These are phyloP conservation scores for Strix uralensis DNA, from an alignment of 2,113 vertebrate species.

Conservation along the genomic window DNA sequence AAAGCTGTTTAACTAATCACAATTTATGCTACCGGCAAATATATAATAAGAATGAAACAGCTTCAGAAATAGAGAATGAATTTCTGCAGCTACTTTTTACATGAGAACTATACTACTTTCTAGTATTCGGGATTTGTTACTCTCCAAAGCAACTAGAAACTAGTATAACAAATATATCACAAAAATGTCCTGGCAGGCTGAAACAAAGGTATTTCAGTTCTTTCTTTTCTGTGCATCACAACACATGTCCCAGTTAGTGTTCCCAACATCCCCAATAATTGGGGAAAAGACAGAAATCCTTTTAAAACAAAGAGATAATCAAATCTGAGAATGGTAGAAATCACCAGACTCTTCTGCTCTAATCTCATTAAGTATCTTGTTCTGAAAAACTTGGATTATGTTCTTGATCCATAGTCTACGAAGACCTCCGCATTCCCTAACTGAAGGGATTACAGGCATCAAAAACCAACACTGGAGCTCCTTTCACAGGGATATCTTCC, in stretches of 20 bases:
- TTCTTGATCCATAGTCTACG: background rate
- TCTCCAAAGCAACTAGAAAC: background rate
- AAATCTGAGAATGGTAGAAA: background rate
- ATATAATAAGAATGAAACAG: background rate
- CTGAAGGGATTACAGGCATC: background rate
- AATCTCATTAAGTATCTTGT: background rate
- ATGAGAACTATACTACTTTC: background rate
- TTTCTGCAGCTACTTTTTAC: background rate
- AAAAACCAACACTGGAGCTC: background rate
- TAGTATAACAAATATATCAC: background rate
- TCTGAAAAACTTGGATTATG: background rate
- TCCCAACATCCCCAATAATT: background rate
- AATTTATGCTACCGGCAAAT: background rate
- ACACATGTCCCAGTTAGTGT: rapidly evolving
- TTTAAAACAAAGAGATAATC: background rate
- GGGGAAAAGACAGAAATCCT: background rate
- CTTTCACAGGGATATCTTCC: background rate
- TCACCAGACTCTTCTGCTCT: background rate
- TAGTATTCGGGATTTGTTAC: background rate
- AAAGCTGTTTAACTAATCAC: background rate
- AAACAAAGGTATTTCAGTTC: background rate
- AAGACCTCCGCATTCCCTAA: background rate
- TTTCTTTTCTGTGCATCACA: background rate
- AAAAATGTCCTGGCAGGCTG: background rate
- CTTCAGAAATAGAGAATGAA: background rate